Conservation (phyloP, 2,888 invertebrate genomes). For the Sinodicranocentrus sp. region DNA sequence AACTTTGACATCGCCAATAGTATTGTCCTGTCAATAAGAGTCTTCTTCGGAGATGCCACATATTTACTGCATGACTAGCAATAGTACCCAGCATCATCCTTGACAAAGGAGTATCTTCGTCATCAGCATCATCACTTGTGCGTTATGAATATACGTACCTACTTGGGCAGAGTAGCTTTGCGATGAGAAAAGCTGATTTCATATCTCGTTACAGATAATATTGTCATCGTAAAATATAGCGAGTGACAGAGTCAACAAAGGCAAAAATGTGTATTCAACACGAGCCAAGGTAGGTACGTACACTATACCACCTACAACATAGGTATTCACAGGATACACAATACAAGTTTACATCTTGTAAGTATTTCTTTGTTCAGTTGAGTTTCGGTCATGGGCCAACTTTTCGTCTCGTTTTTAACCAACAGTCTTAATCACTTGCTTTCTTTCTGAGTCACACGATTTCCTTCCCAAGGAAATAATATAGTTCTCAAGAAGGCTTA, state of each 20-base stretch:
- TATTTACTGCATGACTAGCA: constrained; percentile 65
- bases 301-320: too few species aligned
- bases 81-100: constrained; percentile 39
- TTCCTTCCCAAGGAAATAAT: not conserved
- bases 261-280: constrained; percentile 17
- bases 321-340: too few species aligned
- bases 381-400: constrained; percentile 38
- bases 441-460: constrained; percentile 34
- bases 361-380: not conserved
- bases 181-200: not conserved
- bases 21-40: constrained; percentile 76
- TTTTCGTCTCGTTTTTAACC: constrained; percentile 19
- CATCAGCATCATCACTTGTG: constrained; percentile 42
- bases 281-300: constrained; percentile 43
- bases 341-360: not conserved
- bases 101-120: constrained; percentile 53
- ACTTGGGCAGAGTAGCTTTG: not conserved
- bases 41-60: constrained; percentile 72
- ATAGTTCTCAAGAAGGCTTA: constrained; percentile 42
- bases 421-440: constrained; percentile 48
- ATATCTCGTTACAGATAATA: not conserved
- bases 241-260: constrained; percentile 26
- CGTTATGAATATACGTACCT: too few species aligned
- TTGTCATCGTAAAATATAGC: not conserved
- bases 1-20: constrained; percentile 75